Percentiles rank a stretch among this genome's conserved stretches.
phyloP scores from a whole-genome alignment of 2,113 vertebrate genomes.

The Beaufortia kweichowensis region DNA sequence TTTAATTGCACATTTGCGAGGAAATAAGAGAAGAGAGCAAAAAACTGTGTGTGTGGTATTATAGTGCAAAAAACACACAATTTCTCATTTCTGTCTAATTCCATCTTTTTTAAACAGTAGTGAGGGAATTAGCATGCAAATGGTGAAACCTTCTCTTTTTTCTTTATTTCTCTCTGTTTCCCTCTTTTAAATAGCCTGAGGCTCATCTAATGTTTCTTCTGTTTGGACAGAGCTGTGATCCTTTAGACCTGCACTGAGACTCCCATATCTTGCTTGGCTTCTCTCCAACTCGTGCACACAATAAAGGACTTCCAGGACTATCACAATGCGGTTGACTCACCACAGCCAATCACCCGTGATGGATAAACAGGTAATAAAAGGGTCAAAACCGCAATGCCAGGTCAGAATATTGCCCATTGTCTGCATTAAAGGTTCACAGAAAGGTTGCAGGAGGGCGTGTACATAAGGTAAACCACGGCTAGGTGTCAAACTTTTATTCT shows the following conservation, averaged over 20 bases:
- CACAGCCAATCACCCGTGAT: slow-evolving; percentile 25
- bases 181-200: slow-evolving; percentile 14
- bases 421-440: background rate
- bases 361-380: slow-evolving; percentile 13
- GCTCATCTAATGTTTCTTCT: slow-evolving; percentile 10
- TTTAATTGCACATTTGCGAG: background rate
- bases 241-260: background rate
- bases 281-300: background rate
- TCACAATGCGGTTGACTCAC: slow-evolving; percentile 10
- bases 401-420: background rate
- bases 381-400: background rate
- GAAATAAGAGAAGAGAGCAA: background rate
- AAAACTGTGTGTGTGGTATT: too few relatives aligned
- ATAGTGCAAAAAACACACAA: too few relatives aligned
- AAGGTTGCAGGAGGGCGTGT: too few relatives aligned
- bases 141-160: background rate
- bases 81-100: too few relatives aligned
- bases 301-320: slow-evolving; percentile 14
- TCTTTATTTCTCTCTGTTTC: background rate
- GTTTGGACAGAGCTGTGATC: slow-evolving; percentile 12
- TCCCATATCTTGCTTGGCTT: slow-evolving; percentile 19
- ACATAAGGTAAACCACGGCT: too few relatives aligned
- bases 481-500: too few relatives aligned
- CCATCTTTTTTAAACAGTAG: background rate
- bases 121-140: slow-evolving; percentile 11